Base-by-base conservation (phyloP, 2,113 vertebrate genomes). In the Sphaerodactylus townsendi region DNA sequence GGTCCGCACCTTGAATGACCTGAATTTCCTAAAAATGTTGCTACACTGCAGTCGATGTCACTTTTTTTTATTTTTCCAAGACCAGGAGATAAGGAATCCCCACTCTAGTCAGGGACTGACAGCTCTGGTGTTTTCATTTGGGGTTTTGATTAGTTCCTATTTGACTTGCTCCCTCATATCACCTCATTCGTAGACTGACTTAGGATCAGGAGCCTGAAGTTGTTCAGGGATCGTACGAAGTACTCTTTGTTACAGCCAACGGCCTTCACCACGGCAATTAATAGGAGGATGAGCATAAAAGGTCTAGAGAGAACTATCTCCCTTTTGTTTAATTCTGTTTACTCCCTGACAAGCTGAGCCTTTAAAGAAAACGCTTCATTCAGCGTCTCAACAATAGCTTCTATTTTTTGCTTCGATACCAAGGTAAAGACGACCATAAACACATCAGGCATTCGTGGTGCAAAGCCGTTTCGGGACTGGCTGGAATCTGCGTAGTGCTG, bases 321-420 rank as follows among this genome's bases (percentile, higher is more conserved):
- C 15, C 14, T 15, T 69, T 53, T 53, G 66, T 70, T 70, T 81
- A 37, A 37, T 73, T 83, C 75, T 75, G 64, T 66, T 82, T 68
- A 56, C 35, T 66, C 28, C 72, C 64, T 41, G 14, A 37, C 19
- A 41, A 66, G 66, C 37, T 33, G 78, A 28, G 23, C 44, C 39
- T 80, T 69, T 37, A 3, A 41, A 71, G 89, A 86, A 78, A 0
- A 2, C 92, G n/a, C 78, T 73, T 81, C 19, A 39, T 85, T 46
- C n/a, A 79, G 7, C 82, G 66, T 79, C 71, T 88, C 62, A 74
- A 46, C 37, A 85, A 48, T 90, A 72, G 90, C 53, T 68, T 91
- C 87, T 93, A 85, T 84, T 82, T n/a, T 46, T 89, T 92, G 88
- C 69, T 90, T 92, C 87, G 86, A 85, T 86, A 65, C 86, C 68